These are phyloP conservation scores for Pelvicachromis taeniatus DNA, from an alignment of 2,113 vertebrate genomes.

Conservation along the genomic window DNA sequence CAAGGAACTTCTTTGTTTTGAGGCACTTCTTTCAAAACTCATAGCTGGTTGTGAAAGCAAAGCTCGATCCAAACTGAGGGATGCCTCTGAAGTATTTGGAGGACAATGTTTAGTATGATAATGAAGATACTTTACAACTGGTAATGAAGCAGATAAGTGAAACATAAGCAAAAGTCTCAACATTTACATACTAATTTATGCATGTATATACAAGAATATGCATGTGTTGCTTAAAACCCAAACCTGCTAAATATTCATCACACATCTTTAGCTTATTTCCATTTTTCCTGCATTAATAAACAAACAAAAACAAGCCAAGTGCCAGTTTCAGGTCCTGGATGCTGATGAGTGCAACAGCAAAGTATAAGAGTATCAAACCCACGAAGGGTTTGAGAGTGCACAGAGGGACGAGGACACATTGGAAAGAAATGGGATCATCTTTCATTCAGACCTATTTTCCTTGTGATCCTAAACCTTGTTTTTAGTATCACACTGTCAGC, in stretches of 20 bases:
- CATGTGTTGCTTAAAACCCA: conserved; percentile 19
- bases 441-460: conserved; percentile 44
- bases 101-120: conserved; percentile 10
- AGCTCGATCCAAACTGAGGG: neutral
- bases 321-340: conserved; percentile 1
- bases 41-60: neutral
- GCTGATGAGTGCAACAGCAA: neutral
- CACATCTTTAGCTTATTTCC: conserved; percentile 7
- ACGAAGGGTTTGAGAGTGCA: neutral
- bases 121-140: conserved; percentile 25
- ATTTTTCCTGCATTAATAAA: conserved; percentile 22
- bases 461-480: conserved; percentile 16
- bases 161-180: neutral
- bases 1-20: neutral
- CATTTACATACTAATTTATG: conserved; percentile 36
- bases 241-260: conserved; percentile 28
- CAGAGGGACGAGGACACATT: neutral
- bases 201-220: neutral
- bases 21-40: neutral
- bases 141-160: conserved; percentile 4
- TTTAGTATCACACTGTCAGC: conserved; percentile 22
- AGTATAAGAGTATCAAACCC: neutral
- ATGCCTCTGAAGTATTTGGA: neutral
- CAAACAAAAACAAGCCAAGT: conserved; percentile 12
- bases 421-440: conserved; percentile 16